Conservation (phyloP, 2,797 vertebrate genomes). For the Sphenopsis melanotis region DNA sequence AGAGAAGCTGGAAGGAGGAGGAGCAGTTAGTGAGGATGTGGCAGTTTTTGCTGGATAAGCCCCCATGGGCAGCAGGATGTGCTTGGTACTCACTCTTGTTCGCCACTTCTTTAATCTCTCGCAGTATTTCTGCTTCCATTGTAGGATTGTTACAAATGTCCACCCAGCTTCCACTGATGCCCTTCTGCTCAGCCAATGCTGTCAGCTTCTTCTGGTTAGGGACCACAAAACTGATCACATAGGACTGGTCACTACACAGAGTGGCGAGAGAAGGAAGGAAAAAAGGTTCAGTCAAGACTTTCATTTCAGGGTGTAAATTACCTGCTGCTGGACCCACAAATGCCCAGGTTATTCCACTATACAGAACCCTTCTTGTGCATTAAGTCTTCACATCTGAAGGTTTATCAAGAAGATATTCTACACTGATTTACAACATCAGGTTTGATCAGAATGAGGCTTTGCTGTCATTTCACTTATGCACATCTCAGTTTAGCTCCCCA, state of each 20-base stretch:
- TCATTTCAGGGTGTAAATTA: not conserved
- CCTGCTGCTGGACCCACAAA: not conserved
- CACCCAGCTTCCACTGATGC: slow-evolving; percentile 84
- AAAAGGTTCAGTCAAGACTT: not conserved
- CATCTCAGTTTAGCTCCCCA: not conserved
- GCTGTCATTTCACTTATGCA: not conserved
- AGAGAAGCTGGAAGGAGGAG: not conserved
- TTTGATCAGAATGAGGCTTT: not conserved
- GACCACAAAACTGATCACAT: slow-evolving; percentile 98
- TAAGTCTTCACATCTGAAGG: not conserved
- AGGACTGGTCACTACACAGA: slow-evolving; percentile 88
- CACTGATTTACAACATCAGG: not conserved
- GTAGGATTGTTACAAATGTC: slow-evolving; percentile 91
- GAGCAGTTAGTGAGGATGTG: not conserved
- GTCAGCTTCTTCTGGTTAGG: slow-evolving; percentile 93
- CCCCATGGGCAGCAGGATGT: not conserved
- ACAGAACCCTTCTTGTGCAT: not conserved
- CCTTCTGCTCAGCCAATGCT: slow-evolving; percentile 83
- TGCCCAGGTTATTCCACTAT: not conserved
- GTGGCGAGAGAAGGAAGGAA: not conserved
- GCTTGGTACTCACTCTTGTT: slow-evolving; percentile 84
- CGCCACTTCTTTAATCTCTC: slow-evolving; percentile 88
- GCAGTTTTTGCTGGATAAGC: not conserved
- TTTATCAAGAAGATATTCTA: not conserved
- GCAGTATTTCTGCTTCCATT: slow-evolving; percentile 92